Conservation (phyloP, 2,797 vertebrate species). For the Sandelia bainsii region DNA sequence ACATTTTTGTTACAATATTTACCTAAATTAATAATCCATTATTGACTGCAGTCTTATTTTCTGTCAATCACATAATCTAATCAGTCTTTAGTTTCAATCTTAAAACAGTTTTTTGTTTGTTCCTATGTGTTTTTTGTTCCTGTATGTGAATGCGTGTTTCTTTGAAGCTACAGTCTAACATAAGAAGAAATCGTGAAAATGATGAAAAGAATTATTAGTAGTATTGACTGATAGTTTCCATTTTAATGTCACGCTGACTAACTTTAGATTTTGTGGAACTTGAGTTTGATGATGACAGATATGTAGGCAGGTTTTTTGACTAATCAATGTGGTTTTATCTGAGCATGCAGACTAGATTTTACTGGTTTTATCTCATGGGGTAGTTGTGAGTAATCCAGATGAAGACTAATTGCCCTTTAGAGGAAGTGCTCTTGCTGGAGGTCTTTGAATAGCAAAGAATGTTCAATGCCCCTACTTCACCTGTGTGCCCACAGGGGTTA, state of each 20-base stretch:
- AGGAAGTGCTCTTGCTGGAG: conserved; percentile 30
- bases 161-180: background rate
- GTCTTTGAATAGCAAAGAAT: conserved; percentile 13
- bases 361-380: conserved; percentile 19
- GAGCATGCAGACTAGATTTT: conserved; percentile 22
- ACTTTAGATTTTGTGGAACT: conserved; percentile 1
- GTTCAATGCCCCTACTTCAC: conserved; percentile 26
- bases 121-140: too few relatives aligned
- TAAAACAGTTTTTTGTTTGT: background rate
- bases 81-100: background rate
- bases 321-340: background rate
- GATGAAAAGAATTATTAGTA: background rate
- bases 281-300: conserved; percentile 9
- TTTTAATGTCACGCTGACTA: conserved; percentile 4
- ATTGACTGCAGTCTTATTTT: background rate
- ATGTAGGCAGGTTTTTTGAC: background rate
- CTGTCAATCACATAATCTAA: background rate
- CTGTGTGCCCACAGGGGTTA: conserved; percentile 41
- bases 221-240: conserved; percentile 1
- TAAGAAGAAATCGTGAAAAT: conserved; percentile 6
- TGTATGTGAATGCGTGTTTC: background rate
- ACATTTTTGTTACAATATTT: too few relatives aligned
- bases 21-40: too few relatives aligned
- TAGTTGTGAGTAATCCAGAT: conserved; percentile 37
- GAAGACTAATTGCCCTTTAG: conserved; percentile 27